Conservation (phyloP, 2,113 vertebrate genomes). For the Struthio camelus region DNA sequence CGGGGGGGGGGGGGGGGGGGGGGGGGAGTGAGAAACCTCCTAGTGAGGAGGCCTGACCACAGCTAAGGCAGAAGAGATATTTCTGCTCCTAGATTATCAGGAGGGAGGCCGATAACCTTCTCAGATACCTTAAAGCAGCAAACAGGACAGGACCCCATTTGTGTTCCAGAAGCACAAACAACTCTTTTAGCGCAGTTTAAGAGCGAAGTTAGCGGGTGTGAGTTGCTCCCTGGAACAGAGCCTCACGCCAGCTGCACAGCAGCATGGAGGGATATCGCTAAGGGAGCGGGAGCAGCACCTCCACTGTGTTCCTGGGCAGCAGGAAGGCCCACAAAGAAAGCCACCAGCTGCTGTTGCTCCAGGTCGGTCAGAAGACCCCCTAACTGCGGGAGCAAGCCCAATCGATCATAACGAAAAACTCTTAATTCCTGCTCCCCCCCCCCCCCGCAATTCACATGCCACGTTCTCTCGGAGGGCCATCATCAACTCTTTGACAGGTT, state of each 20-base stretch:
- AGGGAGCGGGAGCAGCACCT: no score
- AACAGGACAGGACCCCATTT: not conserved
- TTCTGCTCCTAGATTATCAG: not conserved
- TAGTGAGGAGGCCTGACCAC: not conserved
- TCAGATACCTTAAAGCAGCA: not conserved
- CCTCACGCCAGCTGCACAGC: not conserved
- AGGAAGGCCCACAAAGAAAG: not conserved
- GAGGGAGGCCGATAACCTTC: not conserved
- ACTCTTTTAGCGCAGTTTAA: not conserved
- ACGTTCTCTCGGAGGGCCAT: not conserved
- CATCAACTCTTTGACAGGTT: not conserved
- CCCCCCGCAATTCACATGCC: not conserved
- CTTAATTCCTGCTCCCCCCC: not conserved
- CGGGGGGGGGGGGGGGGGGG: no score
- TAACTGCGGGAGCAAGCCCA: not conserved
- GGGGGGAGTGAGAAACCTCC: not conserved
- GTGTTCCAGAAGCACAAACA: not conserved
- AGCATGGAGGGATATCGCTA: fast-evolving
- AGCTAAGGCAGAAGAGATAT: not conserved
- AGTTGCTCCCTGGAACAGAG: not conserved
- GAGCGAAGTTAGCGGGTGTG: fast-evolving
- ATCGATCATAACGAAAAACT: not conserved
- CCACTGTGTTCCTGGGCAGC: not conserved
- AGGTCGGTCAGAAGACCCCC: not conserved
- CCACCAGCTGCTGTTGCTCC: not conserved